phyloP scores from a whole-genome alignment of 2,888 invertebrate species.

The Xanthorhoe spadicearia region DNA sequence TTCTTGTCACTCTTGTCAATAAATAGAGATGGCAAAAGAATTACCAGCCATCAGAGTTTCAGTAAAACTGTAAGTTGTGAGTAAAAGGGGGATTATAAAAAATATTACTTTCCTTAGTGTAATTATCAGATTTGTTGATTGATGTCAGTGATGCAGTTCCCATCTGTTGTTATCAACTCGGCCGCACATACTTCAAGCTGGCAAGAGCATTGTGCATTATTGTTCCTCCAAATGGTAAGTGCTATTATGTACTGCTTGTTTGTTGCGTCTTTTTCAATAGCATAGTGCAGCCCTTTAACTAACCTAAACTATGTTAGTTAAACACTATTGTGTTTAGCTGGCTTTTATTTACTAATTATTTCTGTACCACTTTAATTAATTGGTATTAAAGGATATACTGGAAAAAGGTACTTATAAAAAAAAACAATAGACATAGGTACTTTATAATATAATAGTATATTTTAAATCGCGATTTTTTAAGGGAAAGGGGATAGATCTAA shows the following conservation, averaged over 20 bases:
- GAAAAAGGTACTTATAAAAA: conserved; percentile 12
- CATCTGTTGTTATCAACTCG: conserved; percentile 98
- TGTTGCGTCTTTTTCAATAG: no score
- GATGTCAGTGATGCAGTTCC: conserved; percentile 99
- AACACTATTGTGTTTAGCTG: no score
- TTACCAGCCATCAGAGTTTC: no score
- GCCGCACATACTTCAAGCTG: conserved; percentile 95
- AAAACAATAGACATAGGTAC: conserved; percentile 31
- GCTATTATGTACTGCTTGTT: not conserved
- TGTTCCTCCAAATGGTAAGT: conserved; percentile 94
- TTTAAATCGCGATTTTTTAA: conserved; percentile 45
- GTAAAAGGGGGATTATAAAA: not conserved
- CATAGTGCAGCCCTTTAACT: no score
- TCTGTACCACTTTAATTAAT: not conserved
- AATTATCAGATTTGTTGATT: conserved; percentile 91
- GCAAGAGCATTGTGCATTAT: conserved; percentile 95
- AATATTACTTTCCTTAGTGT: conserved; percentile 13
- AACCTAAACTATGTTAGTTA: no score
- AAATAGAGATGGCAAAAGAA: no score
- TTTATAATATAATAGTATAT: conserved; percentile 44
- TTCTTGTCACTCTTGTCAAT: no score
- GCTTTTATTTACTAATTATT: no score
- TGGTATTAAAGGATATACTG: not conserved
- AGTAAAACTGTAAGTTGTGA: no score
- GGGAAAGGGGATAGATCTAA: conserved; percentile 53